These are phyloP conservation scores for Orius laevigatus DNA, from an alignment of 1,140 invertebrate genomes.

Conservation along the genomic window DNA sequence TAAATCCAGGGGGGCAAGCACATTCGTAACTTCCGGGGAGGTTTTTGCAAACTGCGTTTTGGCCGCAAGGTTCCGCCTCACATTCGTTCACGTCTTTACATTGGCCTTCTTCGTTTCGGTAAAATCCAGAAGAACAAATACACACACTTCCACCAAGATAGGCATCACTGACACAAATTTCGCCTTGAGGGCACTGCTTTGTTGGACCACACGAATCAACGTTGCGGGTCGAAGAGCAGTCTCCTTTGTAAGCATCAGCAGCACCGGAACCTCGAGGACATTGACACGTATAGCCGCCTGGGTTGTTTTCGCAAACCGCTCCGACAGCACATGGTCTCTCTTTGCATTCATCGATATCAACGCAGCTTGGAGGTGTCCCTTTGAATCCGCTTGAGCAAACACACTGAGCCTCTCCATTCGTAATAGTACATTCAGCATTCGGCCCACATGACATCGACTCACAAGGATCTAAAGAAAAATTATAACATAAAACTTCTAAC, in stretches of 20 bases:
- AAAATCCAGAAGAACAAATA: conserved; percentile 70
- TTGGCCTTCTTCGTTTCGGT: conserved; percentile 48
- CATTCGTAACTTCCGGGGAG: conserved; percentile 87
- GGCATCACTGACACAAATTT: conserved; percentile 66
- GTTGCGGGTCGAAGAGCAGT: conserved; percentile 45
- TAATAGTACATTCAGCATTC: conserved; percentile 75
- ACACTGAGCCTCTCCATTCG: conserved; percentile 67
- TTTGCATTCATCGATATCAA: conserved; percentile 72
- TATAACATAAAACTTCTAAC: conserved; percentile 3
- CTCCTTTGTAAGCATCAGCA: conserved; percentile 36
- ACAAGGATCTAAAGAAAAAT: conserved; percentile 58
- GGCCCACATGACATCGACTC: conserved; percentile 68
- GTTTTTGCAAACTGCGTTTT: conserved; percentile 82
- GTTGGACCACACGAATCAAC: conserved; percentile 48
- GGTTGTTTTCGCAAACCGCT: conserved; percentile 74
- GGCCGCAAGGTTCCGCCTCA: conserved; percentile 59
- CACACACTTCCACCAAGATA: conserved; percentile 58
- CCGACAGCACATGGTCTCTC: conserved; percentile 58
- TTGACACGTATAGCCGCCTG: conserved; percentile 70
- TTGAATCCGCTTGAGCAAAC: conserved; percentile 62
- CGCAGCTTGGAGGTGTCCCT: conserved; percentile 56
- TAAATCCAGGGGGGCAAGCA: conserved; percentile 68
- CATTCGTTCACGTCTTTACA: conserved; percentile 85
- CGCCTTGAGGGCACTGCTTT: conserved; percentile 62
- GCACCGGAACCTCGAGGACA: conserved; percentile 57